Percentiles rank a stretch among this genome's conserved stretches.
These are phyloP conservation scores for Chrysodeixis includens DNA, from an alignment of 2,888 invertebrate species.

Conservation along the genomic window DNA sequence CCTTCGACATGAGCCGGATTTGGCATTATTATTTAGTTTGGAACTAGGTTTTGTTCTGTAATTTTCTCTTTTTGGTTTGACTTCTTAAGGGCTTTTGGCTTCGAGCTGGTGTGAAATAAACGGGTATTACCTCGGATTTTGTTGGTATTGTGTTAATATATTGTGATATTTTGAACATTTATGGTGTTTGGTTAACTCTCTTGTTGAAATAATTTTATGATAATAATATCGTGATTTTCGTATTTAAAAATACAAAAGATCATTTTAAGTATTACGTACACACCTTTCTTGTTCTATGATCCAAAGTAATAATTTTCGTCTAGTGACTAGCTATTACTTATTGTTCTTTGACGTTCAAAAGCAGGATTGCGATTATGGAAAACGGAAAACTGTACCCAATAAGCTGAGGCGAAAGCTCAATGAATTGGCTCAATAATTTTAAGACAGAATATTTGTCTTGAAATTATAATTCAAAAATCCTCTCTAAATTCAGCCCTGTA, in stretches of 20 bases:
- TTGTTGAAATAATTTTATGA: no score
- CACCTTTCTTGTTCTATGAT: no score
- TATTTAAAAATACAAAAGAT: no score
- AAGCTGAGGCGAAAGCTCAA: no score
- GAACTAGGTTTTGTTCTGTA: constrained; percentile 23
- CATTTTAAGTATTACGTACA: no score
- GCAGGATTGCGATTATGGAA: no score
- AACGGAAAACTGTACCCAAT: no score
- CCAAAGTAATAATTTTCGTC: no score
- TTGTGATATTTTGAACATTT: neutral
- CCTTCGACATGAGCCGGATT: constrained; percentile 67
- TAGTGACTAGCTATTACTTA: no score
- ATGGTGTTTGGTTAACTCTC: neutral
- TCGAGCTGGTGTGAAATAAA: constrained; percentile 8
- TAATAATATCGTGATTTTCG: no score
- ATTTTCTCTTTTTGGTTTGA: constrained; percentile 1
- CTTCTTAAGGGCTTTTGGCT: constrained; percentile 19
- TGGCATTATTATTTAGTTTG: constrained; percentile 42
- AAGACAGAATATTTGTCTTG: neutral
- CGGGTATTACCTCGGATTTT: neutral
- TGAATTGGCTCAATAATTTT: no score
- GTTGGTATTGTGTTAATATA: constrained; percentile 3
- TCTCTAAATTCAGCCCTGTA: constrained; percentile 38
- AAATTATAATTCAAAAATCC: neutral
- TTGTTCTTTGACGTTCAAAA: no score